phyloP scores from a whole-genome alignment of 2,797 vertebrate genomes.

The Schizopygopsis pylzovi region DNA sequence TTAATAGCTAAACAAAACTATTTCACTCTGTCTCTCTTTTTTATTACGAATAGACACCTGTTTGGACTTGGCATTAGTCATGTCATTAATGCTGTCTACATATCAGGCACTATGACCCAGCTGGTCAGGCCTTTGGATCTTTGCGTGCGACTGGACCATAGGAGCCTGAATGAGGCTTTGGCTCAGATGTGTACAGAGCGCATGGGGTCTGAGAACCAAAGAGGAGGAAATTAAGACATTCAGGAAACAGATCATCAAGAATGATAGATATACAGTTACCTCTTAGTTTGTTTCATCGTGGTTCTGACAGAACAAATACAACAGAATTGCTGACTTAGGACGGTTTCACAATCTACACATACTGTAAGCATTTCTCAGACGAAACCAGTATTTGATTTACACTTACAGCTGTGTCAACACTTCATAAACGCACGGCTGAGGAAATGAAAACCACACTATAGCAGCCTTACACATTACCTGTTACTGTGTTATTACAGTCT shows the following conservation, averaged over 20 bases:
- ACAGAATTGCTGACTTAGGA: slow-evolving; percentile 24
- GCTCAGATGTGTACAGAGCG: slow-evolving; percentile 53
- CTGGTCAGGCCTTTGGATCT: slow-evolving; percentile 43
- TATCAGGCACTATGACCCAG: slow-evolving; percentile 63
- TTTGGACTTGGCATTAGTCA: background rate
- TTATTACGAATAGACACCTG: background rate
- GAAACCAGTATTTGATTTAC: background rate
- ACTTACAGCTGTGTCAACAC: slow-evolving; percentile 29
- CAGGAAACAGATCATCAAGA: slow-evolving; percentile 49
- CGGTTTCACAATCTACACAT: slow-evolving; percentile 2
- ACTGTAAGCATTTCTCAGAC: background rate
- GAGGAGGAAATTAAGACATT: slow-evolving; percentile 53
- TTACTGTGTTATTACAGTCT: slow-evolving; percentile 33
- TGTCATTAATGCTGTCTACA: background rate
- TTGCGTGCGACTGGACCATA: slow-evolving; percentile 65
- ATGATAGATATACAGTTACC: slow-evolving; percentile 34
- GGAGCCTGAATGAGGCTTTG: slow-evolving; percentile 56
- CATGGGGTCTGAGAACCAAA: slow-evolving; percentile 51
- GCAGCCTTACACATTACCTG: background rate
- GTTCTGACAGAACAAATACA: background rate
- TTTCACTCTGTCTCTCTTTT: background rate
- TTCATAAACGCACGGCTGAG: slow-evolving; percentile 16
- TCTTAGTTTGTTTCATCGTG: slow-evolving; percentile 42
- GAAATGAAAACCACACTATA: background rate
- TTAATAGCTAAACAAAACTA: background rate